These are phyloP conservation scores for Chauna torquata DNA, from an alignment of 2,113 vertebrate genomes.

Conservation along the genomic window DNA sequence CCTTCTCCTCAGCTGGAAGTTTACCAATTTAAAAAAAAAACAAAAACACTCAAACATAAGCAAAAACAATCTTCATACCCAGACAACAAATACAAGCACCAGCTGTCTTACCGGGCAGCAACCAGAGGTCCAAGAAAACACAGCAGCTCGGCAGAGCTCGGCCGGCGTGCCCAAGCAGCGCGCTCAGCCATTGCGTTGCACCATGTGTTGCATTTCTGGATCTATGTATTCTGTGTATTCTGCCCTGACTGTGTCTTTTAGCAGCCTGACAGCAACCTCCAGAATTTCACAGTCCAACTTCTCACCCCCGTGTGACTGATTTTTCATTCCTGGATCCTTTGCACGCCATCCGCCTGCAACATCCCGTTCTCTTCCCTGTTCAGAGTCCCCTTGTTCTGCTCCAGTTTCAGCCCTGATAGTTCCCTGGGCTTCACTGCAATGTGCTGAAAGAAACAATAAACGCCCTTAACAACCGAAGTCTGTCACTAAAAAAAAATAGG, in stretches of 20 bases:
- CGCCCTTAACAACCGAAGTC: neutral
- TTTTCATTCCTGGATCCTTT: neutral
- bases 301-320: neutral
- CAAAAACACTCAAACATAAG: neutral
- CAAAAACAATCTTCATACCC: neutral
- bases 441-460: neutral
- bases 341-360: neutral
- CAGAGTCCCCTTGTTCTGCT: neutral
- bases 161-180: neutral
- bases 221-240: neutral
- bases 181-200: too few species aligned
- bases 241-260: neutral
- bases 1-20: neutral
- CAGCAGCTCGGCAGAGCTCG: accelerated
- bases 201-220: accelerated
- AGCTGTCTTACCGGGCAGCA: neutral
- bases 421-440: neutral
- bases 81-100: neutral
- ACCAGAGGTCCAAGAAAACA: neutral
- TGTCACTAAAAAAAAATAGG: neutral
- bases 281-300: neutral
- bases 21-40: neutral
- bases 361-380: accelerated
- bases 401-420: neutral
- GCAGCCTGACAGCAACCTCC: neutral